Conservation (phyloP, 2,797 vertebrate genomes). For the Chelon labrosus region DNA sequence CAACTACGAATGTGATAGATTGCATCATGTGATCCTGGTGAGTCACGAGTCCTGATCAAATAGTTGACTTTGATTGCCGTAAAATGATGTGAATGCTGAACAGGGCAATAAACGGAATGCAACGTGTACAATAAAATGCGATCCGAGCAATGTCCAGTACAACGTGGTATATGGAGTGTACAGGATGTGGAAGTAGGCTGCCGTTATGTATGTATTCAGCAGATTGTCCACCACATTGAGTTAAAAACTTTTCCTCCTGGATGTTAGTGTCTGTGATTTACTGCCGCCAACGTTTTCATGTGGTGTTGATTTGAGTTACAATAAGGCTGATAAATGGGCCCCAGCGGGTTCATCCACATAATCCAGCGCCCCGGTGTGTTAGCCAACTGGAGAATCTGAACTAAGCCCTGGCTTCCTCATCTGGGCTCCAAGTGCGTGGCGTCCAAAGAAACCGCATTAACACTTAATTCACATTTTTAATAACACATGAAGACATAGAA, state of each 20-base stretch:
- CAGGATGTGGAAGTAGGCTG: not conserved
- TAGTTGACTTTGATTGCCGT: constrained; percentile 59
- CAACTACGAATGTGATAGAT: not conserved
- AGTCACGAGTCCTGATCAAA: constrained; percentile 3
- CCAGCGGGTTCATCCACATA: constrained; percentile 11
- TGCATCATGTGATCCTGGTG: not conserved
- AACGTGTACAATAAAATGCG: constrained; percentile 41
- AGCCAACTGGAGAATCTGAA: constrained; percentile 36
- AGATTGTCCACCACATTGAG: too few species aligned
- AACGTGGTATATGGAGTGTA: constrained; percentile 21
- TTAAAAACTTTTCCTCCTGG: constrained; percentile 3
- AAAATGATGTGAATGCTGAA: constrained; percentile 5
- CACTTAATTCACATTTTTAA: constrained; percentile 44
- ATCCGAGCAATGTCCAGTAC: constrained; percentile 62
- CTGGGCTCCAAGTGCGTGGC: constrained; percentile 44
- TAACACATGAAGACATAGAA: constrained; percentile 32
- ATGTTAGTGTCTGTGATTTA: constrained; percentile 18
- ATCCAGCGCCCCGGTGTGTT: constrained; percentile 35
- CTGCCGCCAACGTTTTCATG: constrained; percentile 47
- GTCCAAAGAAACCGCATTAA: constrained; percentile 37
- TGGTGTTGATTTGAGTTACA: constrained; percentile 43
- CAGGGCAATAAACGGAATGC: constrained; percentile 26
- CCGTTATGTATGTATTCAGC: too few species aligned
- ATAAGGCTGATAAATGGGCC: constrained; percentile 51
- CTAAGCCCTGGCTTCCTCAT: constrained; percentile 35